A percentile compares a stretch with the other conserved stretches of the same genome.
phyloP scores from a whole-genome alignment of 2,888 invertebrate species.

The Micropterix aruncella region DNA sequence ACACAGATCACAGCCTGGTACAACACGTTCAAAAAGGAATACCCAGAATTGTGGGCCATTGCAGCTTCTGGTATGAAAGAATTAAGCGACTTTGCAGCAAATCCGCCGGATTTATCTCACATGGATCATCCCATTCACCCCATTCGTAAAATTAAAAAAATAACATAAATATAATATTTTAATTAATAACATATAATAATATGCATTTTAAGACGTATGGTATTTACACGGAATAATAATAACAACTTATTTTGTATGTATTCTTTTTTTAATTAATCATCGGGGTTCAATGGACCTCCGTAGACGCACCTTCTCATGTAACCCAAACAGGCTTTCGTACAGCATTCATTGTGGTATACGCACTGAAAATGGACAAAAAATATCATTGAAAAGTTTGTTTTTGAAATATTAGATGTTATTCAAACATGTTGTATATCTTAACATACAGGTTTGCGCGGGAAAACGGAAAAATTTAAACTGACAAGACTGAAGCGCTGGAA shows the following conservation, averaged over 20 bases:
- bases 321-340: constrained; percentile 21
- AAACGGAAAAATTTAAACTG: too few relatives aligned
- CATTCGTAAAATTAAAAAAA: constrained; percentile 33
- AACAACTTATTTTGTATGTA: too few relatives aligned
- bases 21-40: constrained; percentile 47
- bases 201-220: too few relatives aligned
- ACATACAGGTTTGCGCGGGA: too few relatives aligned
- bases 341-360: constrained; percentile 22
- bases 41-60: constrained; percentile 57
- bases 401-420: too few relatives aligned
- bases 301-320: constrained; percentile 25
- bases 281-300: too few relatives aligned
- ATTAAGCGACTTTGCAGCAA: constrained; percentile 49
- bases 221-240: too few relatives aligned
- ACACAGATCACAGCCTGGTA: constrained; percentile 54
- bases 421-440: too few relatives aligned
- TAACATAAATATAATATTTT: constrained; percentile 10
- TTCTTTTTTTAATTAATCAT: too few relatives aligned
- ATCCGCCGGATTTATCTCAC: constrained; percentile 57
- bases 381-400: constrained; percentile 13
- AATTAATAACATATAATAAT: too few relatives aligned
- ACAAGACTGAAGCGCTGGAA: too few relatives aligned
- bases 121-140: constrained; percentile 65
- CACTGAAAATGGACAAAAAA: constrained; percentile 17
- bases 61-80: constrained; percentile 54